These are phyloP conservation scores for Eledona agricola DNA, from an alignment of 2,888 invertebrate genomes.

Conservation along the genomic window DNA sequence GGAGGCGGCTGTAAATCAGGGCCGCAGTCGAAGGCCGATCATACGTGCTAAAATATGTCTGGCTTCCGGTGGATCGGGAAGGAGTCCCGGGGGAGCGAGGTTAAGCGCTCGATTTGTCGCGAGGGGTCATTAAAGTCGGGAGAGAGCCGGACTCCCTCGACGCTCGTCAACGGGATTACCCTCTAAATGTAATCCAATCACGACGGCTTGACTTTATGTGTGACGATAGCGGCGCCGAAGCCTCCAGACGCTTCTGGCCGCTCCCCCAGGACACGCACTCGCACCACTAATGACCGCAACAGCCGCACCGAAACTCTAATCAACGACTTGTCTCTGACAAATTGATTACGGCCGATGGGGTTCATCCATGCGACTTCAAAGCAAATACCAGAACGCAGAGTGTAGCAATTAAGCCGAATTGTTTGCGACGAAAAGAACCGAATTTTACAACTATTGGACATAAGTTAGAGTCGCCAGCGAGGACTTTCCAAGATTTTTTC, in stretches of 20 bases:
- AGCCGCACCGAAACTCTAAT: too few species aligned
- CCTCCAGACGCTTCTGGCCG: conserved; percentile 14
- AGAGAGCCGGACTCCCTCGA: conserved; percentile 63
- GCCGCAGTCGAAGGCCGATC: conserved; percentile 47
- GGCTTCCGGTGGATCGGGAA: conserved; percentile 51
- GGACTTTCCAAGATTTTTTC: too few species aligned
- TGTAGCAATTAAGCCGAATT: too few species aligned
- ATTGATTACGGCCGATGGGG: too few species aligned
- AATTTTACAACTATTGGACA: too few species aligned
- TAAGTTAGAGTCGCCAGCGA: too few species aligned
- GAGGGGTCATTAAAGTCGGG: conserved; percentile 63
- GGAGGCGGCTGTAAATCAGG: conserved; percentile 73
- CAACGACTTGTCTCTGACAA: too few species aligned
- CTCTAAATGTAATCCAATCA: conserved; percentile 75
- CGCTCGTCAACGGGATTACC: conserved; percentile 70
- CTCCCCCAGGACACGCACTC: conserved; percentile 6
- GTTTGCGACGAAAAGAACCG: too few species aligned
- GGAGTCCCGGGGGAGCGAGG: conserved; percentile 54
- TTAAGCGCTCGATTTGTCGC: conserved; percentile 65
- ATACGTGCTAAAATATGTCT: conserved; percentile 60
- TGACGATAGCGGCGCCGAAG: conserved; percentile 39
- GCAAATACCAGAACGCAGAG: too few species aligned
- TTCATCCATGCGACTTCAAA: too few species aligned
- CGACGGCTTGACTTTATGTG: conserved; percentile 56
- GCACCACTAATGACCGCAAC: conserved; percentile 5